phyloP scores from a whole-genome alignment of 2,888 invertebrate species.

The Aphodius granarius region DNA sequence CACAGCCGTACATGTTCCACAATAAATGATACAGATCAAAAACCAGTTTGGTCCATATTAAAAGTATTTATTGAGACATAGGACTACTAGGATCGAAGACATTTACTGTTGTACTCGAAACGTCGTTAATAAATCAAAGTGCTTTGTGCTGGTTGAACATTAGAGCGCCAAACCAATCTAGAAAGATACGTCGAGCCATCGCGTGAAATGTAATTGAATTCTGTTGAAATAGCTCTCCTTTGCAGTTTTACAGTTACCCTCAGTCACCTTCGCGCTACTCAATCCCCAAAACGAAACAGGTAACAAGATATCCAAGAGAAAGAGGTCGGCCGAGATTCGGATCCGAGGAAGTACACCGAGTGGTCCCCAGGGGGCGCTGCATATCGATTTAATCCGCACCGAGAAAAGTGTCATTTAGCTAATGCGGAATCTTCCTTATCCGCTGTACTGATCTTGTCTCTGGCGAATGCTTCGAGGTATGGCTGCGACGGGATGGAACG shows the following conservation, averaged over 20 bases:
- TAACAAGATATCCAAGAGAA: neutral
- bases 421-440: conserved; percentile 3
- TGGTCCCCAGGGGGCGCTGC: neutral
- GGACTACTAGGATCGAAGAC: no score
- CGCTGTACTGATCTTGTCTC: neutral
- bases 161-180: neutral
- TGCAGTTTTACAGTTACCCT: neutral
- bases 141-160: neutral
- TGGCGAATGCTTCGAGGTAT: neutral
- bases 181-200: neutral
- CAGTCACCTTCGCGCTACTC: neutral
- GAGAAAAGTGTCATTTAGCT: conserved; percentile 13
- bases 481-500: neutral
- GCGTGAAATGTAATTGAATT: neutral
- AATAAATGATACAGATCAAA: no score
- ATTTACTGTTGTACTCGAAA: neutral
- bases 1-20: no score
- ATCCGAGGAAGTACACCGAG: neutral
- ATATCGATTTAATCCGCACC: conserved; percentile 11
- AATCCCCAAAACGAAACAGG: neutral
- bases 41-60: no score
- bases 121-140: neutral
- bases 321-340: neutral
- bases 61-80: no score
- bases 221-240: neutral